Evolutionary conservation across 1,140 invertebrate species (phyloP).

Genomic region (Luehdorfia chinensis): DNA sequence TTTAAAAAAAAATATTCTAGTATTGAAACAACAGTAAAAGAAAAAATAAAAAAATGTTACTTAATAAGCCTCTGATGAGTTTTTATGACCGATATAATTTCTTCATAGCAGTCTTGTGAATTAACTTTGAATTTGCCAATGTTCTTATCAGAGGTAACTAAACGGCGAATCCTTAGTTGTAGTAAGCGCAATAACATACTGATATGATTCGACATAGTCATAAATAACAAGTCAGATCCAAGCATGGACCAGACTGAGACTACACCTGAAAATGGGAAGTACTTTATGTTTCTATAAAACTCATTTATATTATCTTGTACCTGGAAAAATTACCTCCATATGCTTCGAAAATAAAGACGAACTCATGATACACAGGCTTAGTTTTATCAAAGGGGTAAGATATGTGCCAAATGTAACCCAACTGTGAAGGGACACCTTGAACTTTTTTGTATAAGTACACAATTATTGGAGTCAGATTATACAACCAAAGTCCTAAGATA

Average conservation of each 20-base stretch:
- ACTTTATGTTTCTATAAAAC: neutral
- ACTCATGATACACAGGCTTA: constrained; percentile 38
- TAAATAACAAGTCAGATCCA: constrained; percentile 57
- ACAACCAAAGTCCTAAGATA: constrained; percentile 49
- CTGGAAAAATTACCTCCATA: constrained; percentile 38
- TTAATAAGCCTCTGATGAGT: constrained; percentile 58
- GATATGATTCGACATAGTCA: constrained; percentile 63
- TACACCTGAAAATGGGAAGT: constrained; percentile 43
- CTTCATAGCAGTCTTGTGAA: constrained; percentile 33
- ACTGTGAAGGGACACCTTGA: constrained; percentile 30
- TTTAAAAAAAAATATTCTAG: no score
- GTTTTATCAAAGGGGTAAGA: constrained; percentile 61
- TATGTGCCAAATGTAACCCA: constrained; percentile 56
- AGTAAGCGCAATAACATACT: constrained; percentile 56
- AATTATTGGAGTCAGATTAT: constrained; percentile 51
- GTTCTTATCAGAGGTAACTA: constrained; percentile 22
- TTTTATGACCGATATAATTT: constrained; percentile 48
- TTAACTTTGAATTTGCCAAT: neutral
- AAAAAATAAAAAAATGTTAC: constrained; percentile 26
- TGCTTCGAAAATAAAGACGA: constrained; percentile 48
- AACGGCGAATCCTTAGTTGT: constrained; percentile 43
- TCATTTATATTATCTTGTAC: no score
- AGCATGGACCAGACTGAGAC: constrained; percentile 56
- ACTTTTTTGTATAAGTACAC: constrained; percentile 40
- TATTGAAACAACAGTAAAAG: neutral